A percentile compares a stretch with the other conserved stretches of the same genome.
Evolutionary conservation across 2,888 invertebrate species (phyloP).

Genomic region (Automeris io): DNA sequence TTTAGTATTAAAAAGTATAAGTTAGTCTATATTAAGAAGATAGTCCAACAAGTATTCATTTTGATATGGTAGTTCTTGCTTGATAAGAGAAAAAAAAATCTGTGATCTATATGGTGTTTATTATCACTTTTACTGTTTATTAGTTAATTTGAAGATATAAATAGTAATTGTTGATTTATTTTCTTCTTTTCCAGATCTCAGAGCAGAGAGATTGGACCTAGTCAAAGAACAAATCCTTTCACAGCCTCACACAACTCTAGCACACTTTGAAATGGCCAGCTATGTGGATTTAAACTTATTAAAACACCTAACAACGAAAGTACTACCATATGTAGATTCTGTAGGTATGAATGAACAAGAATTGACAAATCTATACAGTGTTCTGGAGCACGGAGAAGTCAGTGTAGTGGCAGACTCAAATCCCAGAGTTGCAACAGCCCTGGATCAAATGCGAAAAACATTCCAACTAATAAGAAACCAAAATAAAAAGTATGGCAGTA

Average conservation of each 20-base stretch:
- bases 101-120: no score
- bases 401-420: constrained; percentile 86
- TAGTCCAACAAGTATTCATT: no score
- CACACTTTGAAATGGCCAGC: constrained; percentile 93
- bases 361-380: constrained; percentile 84
- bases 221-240: constrained; percentile 81
- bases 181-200: constrained; percentile 71
- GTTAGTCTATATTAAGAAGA: no score
- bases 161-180: no score
- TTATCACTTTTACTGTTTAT: no score
- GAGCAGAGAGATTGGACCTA: constrained; percentile 78
- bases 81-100: no score
- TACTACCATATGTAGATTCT: constrained; percentile 87
- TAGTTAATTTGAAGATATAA: no score
- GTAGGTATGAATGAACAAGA: constrained; percentile 95
- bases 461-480: constrained; percentile 72
- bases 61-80: no score
- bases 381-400: constrained; percentile 82
- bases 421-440: constrained; percentile 85
- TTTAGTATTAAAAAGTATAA: no score
- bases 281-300: constrained; percentile 85
- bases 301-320: constrained; percentile 78
- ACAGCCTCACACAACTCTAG: constrained; percentile 76
- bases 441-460: constrained; percentile 88
- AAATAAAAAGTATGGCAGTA: constrained; percentile 52